phyloP scores from a whole-genome alignment of 2,797 vertebrate genomes.

The Sandelia bainsii region DNA sequence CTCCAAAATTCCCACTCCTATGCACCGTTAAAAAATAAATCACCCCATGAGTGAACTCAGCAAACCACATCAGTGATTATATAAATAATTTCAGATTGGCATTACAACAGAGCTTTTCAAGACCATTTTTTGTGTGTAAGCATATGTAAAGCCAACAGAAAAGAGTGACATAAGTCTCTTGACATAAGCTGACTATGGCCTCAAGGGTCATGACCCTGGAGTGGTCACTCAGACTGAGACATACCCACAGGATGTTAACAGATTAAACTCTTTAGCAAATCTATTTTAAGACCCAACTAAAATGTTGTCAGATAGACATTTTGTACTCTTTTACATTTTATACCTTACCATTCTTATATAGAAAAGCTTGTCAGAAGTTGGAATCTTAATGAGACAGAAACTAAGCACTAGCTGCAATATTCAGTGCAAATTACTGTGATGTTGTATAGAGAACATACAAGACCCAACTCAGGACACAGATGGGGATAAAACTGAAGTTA shows the following conservation, averaged over 20 bases:
- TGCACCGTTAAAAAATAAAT: background rate
- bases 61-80: background rate
- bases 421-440: background rate
- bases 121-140: background rate
- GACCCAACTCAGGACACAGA: background rate
- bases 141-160: slow-evolving; percentile 5
- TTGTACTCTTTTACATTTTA: slow-evolving; percentile 19
- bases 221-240: slow-evolving; percentile 63
- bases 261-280: slow-evolving; percentile 73
- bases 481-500: slow-evolving; percentile 9
- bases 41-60: background rate
- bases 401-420: background rate
- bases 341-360: background rate
- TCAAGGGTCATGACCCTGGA: slow-evolving; percentile 61
- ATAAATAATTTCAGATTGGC: background rate
- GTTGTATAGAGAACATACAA: slow-evolving; percentile 10
- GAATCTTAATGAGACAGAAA: slow-evolving; percentile 5
- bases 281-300: slow-evolving; percentile 67
- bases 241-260: slow-evolving; percentile 70
- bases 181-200: slow-evolving; percentile 64
- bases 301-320: slow-evolving; percentile 54
- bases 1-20: background rate
- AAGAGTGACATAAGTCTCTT: slow-evolving; percentile 49
- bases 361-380: background rate
- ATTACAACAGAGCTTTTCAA: slow-evolving; percentile 6